phyloP scores from a whole-genome alignment of 2,888 invertebrate species.

The Chelonus formosanus region DNA sequence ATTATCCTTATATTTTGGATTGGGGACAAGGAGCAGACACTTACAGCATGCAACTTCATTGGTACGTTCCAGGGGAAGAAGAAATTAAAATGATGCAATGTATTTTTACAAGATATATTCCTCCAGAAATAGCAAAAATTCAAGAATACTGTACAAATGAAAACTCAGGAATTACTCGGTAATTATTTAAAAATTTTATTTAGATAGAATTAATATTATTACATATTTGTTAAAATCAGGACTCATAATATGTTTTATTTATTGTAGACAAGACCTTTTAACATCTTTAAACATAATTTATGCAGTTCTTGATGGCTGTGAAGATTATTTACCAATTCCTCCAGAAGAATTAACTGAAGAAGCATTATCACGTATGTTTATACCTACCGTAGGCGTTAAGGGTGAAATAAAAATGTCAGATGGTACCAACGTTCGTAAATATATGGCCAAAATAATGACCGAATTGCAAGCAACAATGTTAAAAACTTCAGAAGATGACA shows the following conservation, averaged over 20 bases:
- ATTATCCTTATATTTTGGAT: constrained; percentile 77
- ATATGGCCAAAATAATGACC: constrained; percentile 71
- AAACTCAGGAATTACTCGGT: constrained; percentile 65
- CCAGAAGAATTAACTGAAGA: constrained; percentile 47
- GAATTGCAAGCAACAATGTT: constrained; percentile 74
- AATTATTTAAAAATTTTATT: constrained; percentile 19
- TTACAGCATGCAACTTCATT: constrained; percentile 73
- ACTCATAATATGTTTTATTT: not conserved
- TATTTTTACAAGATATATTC: constrained; percentile 73
- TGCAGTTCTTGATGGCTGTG: constrained; percentile 71
- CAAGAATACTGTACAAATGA: constrained; percentile 68
- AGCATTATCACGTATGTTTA: constrained; percentile 52
- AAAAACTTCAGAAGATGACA: constrained; percentile 78
- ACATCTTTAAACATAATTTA: constrained; percentile 75
- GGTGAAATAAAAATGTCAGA: constrained; percentile 68
- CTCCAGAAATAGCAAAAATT: constrained; percentile 72
- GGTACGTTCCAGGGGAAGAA: constrained; percentile 79
- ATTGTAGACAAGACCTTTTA: constrained; percentile 73
- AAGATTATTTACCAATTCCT: constrained; percentile 76
- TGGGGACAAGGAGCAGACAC: constrained; percentile 82
- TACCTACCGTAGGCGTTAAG: constrained; percentile 51
- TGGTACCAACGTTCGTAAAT: constrained; percentile 76
- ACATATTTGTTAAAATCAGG: not conserved
- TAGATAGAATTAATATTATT: too few species aligned
- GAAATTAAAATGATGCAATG: constrained; percentile 75